Evolutionary conservation across 1,140 invertebrate genomes (phyloP).

Genomic region (Aphis craccivora): DNA sequence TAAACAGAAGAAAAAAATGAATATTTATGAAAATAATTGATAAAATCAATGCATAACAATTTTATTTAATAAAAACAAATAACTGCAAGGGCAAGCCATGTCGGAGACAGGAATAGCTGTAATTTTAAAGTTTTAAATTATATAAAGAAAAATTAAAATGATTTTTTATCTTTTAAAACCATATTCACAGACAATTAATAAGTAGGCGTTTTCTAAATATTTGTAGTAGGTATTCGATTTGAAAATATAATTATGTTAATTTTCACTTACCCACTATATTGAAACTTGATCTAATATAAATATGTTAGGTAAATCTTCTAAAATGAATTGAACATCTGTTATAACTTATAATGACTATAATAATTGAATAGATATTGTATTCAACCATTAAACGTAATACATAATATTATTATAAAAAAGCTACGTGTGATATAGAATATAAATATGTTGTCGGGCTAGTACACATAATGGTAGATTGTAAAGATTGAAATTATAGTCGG

Average conservation of each 20-base stretch:
- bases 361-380: too few species aligned
- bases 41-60: background rate
- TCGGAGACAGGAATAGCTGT: background rate
- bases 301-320: too few species aligned
- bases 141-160: background rate
- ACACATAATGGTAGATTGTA: background rate
- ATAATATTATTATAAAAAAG: background rate
- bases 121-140: background rate
- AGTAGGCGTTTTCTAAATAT: too few species aligned
- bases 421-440: background rate
- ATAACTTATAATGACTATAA: background rate
- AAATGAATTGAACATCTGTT: background rate
- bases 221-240: too few species aligned
- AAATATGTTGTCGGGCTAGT: background rate
- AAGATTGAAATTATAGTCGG: background rate
- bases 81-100: background rate
- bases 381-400: too few species aligned
- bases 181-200: background rate
- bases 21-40: background rate
- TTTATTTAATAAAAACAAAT: background rate
- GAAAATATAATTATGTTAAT: too few species aligned
- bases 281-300: too few species aligned
- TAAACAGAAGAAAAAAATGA: background rate
- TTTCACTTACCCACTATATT: too few species aligned
- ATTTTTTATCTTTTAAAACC: background rate